Conservation (phyloP, 2,888 invertebrate genomes). For the Leptothorax acervorum region DNA sequence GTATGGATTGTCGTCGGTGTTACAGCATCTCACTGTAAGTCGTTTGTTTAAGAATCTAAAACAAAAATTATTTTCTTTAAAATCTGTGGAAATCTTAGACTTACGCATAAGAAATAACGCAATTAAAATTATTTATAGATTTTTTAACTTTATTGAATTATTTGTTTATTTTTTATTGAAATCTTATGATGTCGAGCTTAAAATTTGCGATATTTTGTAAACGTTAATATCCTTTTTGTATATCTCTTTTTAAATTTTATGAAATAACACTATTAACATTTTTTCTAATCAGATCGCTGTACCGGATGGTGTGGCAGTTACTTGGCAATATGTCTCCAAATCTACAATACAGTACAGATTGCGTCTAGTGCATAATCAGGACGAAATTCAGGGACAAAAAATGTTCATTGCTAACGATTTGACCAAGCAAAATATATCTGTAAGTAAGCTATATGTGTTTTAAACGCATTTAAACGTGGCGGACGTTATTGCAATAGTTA, state of each 20-base stretch:
- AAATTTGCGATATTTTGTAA: background rate
- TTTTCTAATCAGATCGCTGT: conserved; percentile 77
- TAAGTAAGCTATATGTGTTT: conserved; percentile 65
- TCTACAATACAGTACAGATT: conserved; percentile 80
- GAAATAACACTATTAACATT: background rate
- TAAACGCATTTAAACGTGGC: background rate
- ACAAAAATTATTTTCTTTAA: background rate
- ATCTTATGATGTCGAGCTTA: background rate
- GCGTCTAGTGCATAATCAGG: conserved; percentile 80
- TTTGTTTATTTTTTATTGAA: background rate
- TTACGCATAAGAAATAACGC: background rate
- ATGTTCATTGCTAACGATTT: conserved; percentile 81
- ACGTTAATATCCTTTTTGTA: background rate
- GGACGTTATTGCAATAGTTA: background rate
- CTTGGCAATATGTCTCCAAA: conserved; percentile 75
- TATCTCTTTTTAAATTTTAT: background rate
- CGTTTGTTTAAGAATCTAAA: background rate
- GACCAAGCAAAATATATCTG: conserved; percentile 83
- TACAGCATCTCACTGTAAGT: conserved; percentile 87
- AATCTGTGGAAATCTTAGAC: background rate
- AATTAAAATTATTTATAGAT: background rate
- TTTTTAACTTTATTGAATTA: background rate
- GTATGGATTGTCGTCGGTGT: conserved; percentile 87
- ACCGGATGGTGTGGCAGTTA: conserved; percentile 82
- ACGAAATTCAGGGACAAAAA: conserved; percentile 83